Conservation (phyloP, 2,888 invertebrate genomes). For the Lypha dubia region DNA sequence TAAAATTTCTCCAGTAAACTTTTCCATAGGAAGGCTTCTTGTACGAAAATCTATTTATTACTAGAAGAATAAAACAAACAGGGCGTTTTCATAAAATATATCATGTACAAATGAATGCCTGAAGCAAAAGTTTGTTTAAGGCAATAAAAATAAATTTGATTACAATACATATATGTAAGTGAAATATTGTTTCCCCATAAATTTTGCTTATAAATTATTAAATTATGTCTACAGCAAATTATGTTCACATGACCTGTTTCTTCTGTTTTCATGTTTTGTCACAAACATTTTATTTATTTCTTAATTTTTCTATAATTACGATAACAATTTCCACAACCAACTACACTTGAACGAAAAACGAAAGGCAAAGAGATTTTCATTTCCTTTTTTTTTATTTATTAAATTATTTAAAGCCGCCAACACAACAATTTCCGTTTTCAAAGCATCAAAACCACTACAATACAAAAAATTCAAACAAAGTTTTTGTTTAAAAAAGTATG, state of each 20-base stretch:
- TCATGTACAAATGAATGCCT: neutral
- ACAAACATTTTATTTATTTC: constrained; percentile 6
- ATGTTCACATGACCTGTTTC: constrained; percentile 12
- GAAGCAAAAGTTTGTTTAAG: neutral
- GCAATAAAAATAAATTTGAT: neutral
- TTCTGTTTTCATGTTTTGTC: neutral
- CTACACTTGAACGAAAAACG: neutral
- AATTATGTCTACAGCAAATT: constrained; percentile 6
- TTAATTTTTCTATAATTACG: constrained; percentile 37
- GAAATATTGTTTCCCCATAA: neutral
- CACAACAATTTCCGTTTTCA: constrained; percentile 46
- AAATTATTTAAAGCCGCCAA: constrained; percentile 54
- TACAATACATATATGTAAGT: neutral
- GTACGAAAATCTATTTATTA: too few species aligned
- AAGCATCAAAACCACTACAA: constrained; percentile 9
- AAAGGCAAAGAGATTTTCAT: constrained; percentile 13
- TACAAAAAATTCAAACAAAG: constrained; percentile 49
- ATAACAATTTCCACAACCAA: constrained; percentile 19
- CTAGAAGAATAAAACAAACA: too few species aligned
- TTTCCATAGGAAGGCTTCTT: too few species aligned
- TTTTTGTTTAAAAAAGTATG: constrained; percentile 15
- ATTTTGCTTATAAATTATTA: neutral
- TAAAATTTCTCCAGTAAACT: too few species aligned
- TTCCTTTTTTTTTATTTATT: constrained; percentile 18
- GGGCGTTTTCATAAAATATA: too few species aligned